phyloP scores from a whole-genome alignment of 2,113 vertebrate species.

The Telmatochromis sp. region DNA sequence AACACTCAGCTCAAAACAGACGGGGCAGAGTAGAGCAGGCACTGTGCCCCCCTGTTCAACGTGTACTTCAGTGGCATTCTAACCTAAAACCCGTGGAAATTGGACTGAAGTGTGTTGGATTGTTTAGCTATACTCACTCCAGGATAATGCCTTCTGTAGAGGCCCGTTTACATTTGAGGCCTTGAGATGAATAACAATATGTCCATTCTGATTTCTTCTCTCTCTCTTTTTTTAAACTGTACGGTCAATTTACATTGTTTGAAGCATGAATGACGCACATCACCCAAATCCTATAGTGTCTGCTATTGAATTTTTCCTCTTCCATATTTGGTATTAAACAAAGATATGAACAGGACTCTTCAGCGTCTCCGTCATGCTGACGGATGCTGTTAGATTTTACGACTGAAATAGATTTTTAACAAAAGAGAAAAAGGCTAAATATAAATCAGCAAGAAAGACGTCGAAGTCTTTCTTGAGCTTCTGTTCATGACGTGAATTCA shows the following conservation, averaged over 20 bases:
- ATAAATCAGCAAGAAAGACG: neutral
- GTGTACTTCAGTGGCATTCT: slow-evolving; percentile 64
- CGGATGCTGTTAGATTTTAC: neutral
- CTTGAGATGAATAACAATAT: slow-evolving; percentile 48
- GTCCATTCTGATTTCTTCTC: slow-evolving; percentile 9
- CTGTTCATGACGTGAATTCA: neutral
- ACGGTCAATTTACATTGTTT: neutral
- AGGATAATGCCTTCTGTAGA: slow-evolving; percentile 38
- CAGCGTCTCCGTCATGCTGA: neutral
- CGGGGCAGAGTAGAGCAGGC: slow-evolving; percentile 48
- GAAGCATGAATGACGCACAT: neutral
- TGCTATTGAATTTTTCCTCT: neutral
- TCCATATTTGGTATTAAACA: neutral
- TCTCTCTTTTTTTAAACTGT: neutral
- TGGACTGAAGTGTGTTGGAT: slow-evolving; percentile 60
- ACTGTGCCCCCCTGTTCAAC: slow-evolving; percentile 56
- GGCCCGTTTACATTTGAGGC: slow-evolving; percentile 28
- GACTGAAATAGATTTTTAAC: neutral
- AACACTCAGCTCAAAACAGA: slow-evolving; percentile 57
- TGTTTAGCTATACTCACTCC: slow-evolving; percentile 50
- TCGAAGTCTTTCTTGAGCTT: neutral
- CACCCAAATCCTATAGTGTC: neutral
- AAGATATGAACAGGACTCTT: neutral
- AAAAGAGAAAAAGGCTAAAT: neutral
- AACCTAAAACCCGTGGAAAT: slow-evolving; percentile 60